Conservation (phyloP, 2,888 invertebrate species). For the Tiliacea citrago region DNA sequence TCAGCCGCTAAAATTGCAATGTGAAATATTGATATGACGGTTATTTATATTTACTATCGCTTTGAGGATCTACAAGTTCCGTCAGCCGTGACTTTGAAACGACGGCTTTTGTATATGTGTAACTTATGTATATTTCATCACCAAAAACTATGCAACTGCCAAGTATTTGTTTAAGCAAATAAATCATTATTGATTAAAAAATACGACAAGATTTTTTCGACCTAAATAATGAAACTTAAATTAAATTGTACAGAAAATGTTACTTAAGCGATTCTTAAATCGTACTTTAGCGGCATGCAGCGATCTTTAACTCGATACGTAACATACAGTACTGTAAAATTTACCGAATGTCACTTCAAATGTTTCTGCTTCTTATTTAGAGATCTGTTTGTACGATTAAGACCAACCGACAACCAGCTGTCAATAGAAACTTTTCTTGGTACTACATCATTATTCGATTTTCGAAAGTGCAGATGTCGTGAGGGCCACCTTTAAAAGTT, state of each 20-base stretch:
- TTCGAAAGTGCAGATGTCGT: slow-evolving; percentile 8
- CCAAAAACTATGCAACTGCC: slow-evolving; percentile 7
- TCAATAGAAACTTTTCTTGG: slow-evolving; percentile 19
- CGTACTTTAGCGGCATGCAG: slow-evolving; percentile 22
- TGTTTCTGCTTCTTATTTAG: too few relatives aligned
- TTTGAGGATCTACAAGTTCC: slow-evolving; percentile 38
- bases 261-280: slow-evolving; percentile 23
- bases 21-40: neutral
- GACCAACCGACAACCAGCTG: slow-evolving; percentile 14
- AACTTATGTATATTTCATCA: neutral
- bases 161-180: slow-evolving; percentile 16
- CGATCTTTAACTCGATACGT: slow-evolving; percentile 53
- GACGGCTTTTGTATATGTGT: slow-evolving; percentile 15
- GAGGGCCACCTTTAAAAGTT: neutral
- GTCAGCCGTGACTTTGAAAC: slow-evolving; percentile 50
- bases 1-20: neutral
- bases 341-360: slow-evolving; percentile 50
- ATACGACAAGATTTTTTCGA: neutral
- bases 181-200: slow-evolving; percentile 14
- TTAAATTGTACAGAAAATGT: slow-evolving; percentile 10
- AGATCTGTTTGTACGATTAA: slow-evolving; percentile 43
- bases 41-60: slow-evolving; percentile 28
- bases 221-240: slow-evolving; percentile 4
- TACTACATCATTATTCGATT: slow-evolving; percentile 33
- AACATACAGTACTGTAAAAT: slow-evolving; percentile 45